phyloP scores from a whole-genome alignment of 2,113 vertebrate species.

The Kryptolebias marmoratus region DNA sequence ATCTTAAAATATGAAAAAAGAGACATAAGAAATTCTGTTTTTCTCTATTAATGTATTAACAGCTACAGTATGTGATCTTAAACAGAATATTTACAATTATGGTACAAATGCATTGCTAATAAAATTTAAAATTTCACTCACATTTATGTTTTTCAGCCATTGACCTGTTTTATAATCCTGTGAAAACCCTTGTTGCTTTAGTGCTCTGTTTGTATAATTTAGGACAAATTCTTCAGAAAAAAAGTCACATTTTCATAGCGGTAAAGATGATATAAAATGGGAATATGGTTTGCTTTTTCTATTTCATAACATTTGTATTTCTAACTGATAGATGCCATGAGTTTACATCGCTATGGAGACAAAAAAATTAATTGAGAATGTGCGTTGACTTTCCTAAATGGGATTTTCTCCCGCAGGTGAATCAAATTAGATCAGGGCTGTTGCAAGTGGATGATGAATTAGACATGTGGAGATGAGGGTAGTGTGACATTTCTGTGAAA shows the following conservation, averaged over 20 bases:
- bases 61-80: background rate
- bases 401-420: conserved; percentile 64
- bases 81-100: background rate
- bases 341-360: background rate
- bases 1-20: conserved; percentile 11
- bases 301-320: too few relatives aligned
- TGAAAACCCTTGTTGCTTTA: background rate
- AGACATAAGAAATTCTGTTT: background rate
- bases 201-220: background rate
- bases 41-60: background rate
- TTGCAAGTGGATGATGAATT: conserved; percentile 27
- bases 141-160: background rate
- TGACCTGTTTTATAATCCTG: background rate
- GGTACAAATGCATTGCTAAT: background rate
- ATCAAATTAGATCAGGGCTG: conserved; percentile 67
- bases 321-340: background rate
- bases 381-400: conserved; percentile 49
- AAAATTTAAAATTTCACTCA: background rate
- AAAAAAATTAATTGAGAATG: conserved; percentile 40
- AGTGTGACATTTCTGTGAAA: conserved; percentile 34
- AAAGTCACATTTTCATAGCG: too few relatives aligned
- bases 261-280: too few relatives aligned
- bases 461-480: conserved; percentile 19
- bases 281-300: too few relatives aligned
- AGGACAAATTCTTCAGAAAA: too few relatives aligned